A percentile compares a stretch with the other conserved stretches of the same genome.
These are phyloP conservation scores for Stegodyphus dumicola DNA, from an alignment of 1,140 invertebrate genomes.

Conservation along the genomic window DNA sequence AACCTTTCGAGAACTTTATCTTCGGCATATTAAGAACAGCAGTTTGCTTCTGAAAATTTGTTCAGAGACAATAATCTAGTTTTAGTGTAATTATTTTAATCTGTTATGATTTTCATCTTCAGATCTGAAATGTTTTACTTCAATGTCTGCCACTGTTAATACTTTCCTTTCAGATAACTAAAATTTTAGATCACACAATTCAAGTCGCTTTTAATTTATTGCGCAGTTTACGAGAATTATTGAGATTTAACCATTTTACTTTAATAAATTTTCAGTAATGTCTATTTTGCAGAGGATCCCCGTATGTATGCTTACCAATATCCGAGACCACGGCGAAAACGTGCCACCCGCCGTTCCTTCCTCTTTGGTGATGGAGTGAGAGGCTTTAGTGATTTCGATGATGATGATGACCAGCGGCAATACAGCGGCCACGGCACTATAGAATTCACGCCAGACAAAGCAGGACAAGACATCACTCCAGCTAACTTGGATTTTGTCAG, in stretches of 20 bases:
- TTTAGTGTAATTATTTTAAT: too few relatives aligned
- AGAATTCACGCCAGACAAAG: slow-evolving; percentile 89
- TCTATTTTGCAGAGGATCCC: slow-evolving; percentile 47
- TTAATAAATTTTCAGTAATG: not conserved
- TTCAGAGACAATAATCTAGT: too few relatives aligned
- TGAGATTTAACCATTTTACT: not conserved
- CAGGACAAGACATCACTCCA: slow-evolving; percentile 88
- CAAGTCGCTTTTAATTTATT: not conserved
- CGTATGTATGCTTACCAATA: slow-evolving; percentile 60
- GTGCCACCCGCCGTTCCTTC: slow-evolving; percentile 12
- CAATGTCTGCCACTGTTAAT: too few relatives aligned
- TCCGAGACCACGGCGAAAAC: slow-evolving; percentile 55
- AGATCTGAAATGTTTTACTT: too few relatives aligned
- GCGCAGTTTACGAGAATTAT: not conserved
- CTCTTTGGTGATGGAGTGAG: slow-evolving; percentile 31
- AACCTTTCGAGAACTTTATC: too few relatives aligned
- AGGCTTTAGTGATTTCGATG: slow-evolving; percentile 63
- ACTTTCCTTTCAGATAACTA: too few relatives aligned
- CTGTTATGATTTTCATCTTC: too few relatives aligned
- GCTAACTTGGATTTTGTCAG: slow-evolving; percentile 80
- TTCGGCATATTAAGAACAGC: too few relatives aligned
- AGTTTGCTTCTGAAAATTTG: too few relatives aligned
- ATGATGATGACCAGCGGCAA: slow-evolving; percentile 64
- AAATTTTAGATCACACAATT: not conserved
- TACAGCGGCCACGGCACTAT: slow-evolving; percentile 70